Evolutionary conservation across 1,140 invertebrate genomes (phyloP).

Genomic region (Diorhabda elongata): DNA sequence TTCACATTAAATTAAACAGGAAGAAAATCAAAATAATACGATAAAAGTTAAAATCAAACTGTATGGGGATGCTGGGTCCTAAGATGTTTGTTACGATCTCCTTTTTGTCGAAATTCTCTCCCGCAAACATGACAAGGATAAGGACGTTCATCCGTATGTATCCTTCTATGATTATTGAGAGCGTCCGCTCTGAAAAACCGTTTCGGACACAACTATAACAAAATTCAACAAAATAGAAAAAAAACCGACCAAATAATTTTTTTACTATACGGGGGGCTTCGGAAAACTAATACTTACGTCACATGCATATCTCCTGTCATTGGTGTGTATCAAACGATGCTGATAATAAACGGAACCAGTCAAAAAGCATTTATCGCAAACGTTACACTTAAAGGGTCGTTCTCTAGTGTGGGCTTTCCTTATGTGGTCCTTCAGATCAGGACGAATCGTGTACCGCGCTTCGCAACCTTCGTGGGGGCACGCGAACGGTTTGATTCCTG

Average conservation of each 20-base stretch:
- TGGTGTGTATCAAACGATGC: conserved; percentile 72
- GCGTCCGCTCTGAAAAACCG: conserved; percentile 58
- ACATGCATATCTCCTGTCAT: conserved; percentile 74
- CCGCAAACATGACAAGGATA: conserved; percentile 64
- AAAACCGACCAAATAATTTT: too few species aligned
- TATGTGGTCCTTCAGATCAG: conserved; percentile 64
- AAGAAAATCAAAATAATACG: neutral
- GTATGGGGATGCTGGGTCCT: conserved; percentile 52
- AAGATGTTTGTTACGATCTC: conserved; percentile 58
- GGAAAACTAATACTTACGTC: conserved; percentile 47
- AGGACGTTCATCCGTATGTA: conserved; percentile 67
- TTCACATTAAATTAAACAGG: neutral
- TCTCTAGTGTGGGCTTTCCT: conserved; percentile 64
- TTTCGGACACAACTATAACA: conserved; percentile 50
- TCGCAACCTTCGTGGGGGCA: conserved; percentile 58
- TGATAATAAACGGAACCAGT: conserved; percentile 70
- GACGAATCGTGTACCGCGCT: conserved; percentile 60
- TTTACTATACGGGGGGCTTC: too few species aligned
- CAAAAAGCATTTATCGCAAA: conserved; percentile 69
- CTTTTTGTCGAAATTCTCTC: conserved; percentile 60
- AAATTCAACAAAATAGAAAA: neutral
- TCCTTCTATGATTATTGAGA: conserved; percentile 56
- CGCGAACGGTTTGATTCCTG: conserved; percentile 58
- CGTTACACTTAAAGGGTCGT: conserved; percentile 65
- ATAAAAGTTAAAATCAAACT: conserved; percentile 3